A percentile compares a stretch with the other conserved stretches of the same genome.
Conservation (phyloP, 1,140 invertebrate genomes). For the Leptinotarsa texana region DNA sequence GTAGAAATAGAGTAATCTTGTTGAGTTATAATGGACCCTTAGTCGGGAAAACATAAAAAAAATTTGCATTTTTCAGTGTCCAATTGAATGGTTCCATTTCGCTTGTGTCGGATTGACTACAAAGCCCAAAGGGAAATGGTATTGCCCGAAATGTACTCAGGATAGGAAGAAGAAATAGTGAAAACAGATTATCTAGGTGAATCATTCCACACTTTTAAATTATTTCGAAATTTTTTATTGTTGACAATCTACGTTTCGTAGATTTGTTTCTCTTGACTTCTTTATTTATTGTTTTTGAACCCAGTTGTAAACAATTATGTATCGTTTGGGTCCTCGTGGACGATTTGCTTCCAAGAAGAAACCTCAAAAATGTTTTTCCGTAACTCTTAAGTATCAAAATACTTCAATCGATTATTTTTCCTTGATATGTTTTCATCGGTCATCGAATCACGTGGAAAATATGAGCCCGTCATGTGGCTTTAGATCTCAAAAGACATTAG, state of each 20-base stretch:
- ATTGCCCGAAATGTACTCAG: conserved; percentile 89
- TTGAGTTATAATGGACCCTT: too few species aligned
- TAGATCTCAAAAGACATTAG: conserved; percentile 13
- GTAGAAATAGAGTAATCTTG: too few species aligned
- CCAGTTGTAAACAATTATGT: too few species aligned
- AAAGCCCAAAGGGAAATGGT: conserved; percentile 99
- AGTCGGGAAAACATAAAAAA: not conserved
- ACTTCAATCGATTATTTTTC: not conserved
- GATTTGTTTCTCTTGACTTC: not conserved
- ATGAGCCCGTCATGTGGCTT: too few species aligned
- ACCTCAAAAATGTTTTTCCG: too few species aligned
- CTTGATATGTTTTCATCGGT: conserved; percentile 2
- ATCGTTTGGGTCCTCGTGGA: too few species aligned
- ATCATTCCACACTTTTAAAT: conserved; percentile 16
- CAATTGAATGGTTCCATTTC: conserved; percentile 99
- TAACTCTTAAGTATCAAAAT: too few species aligned
- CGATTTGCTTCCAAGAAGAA: too few species aligned
- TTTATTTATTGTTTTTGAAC: too few species aligned
- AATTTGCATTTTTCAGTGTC: conserved; percentile 69
- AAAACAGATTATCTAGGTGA: not conserved
- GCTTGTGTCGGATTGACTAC: conserved; percentile 94
- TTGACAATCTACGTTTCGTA: not conserved
- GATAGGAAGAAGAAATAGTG: conserved; percentile 82
- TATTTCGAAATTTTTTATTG: not conserved
- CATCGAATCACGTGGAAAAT: too few species aligned